Conservation (phyloP, 2,797 vertebrate species). For the Otolemur crassicaudatus region DNA sequence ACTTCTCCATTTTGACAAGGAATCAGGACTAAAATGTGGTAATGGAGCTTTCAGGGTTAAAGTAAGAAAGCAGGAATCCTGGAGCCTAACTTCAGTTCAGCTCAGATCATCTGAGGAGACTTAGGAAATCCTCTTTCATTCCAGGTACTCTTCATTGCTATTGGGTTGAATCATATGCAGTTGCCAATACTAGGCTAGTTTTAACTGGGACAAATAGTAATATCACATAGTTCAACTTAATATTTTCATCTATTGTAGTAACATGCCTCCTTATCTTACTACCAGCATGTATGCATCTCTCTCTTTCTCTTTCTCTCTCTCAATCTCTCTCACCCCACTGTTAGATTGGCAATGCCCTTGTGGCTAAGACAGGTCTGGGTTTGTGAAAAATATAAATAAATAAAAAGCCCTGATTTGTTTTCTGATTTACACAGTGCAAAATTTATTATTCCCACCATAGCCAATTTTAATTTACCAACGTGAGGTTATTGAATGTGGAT, state of each 20-base stretch:
- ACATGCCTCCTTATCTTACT: background rate
- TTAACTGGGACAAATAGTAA: background rate
- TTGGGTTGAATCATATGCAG: background rate
- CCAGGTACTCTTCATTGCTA: background rate
- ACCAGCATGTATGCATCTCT: background rate
- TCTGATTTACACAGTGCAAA: background rate
- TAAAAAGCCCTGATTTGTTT: background rate
- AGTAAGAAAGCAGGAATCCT: background rate
- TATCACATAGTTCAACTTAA: background rate
- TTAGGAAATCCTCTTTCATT: constrained; percentile 17
- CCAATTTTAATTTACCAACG: background rate
- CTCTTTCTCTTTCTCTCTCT: background rate
- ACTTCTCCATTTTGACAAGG: constrained; percentile 12
- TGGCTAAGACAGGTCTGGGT: background rate
- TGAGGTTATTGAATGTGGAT: background rate
- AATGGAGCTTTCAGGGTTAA: background rate
- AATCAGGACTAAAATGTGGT: background rate
- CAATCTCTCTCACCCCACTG: background rate
- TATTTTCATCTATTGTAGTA: constrained; percentile 18
- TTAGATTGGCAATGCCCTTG: background rate
- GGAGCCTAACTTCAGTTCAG: background rate
- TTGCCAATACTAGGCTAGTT: background rate
- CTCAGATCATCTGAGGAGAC: background rate
- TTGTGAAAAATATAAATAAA: background rate
- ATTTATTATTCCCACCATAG: background rate